These are phyloP conservation scores for Hippocampus barbouri DNA, from an alignment of 2,113 vertebrate species.

Conservation along the genomic window DNA sequence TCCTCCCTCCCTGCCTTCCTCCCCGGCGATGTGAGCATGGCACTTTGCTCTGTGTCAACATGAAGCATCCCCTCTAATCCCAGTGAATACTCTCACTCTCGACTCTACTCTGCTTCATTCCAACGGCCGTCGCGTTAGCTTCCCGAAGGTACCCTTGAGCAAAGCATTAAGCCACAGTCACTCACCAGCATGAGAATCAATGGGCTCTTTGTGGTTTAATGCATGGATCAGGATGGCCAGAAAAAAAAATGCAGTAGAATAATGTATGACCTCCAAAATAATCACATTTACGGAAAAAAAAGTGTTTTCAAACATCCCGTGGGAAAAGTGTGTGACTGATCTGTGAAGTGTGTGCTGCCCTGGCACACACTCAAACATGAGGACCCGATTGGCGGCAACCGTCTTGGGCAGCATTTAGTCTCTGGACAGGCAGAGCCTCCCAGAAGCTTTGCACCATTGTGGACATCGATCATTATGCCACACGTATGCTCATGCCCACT, in stretches of 20 bases:
- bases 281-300: too few species aligned
- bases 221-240: neutral
- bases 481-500: constrained; percentile 11
- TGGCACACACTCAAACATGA: too few species aligned
- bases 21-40: constrained; percentile 47
- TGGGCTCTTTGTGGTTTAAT: neutral
- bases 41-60: constrained; percentile 56
- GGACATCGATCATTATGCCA: neutral
- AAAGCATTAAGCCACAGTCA: neutral
- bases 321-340: too few species aligned
- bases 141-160: neutral
- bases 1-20: constrained; percentile 48
- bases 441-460: neutral
- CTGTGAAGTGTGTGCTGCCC: too few species aligned
- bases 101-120: constrained; percentile 27
- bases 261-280: too few species aligned
- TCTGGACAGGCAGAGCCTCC: neutral
- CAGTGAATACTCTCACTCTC: constrained; percentile 33
- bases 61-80: constrained; percentile 57
- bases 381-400: too few species aligned
- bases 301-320: too few species aligned
- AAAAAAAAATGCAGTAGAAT: too few species aligned
- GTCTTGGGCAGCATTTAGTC: too few species aligned
- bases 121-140: neutral
- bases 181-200: neutral